A percentile compares a stretch with the other conserved stretches of the same genome.
phyloP scores from a whole-genome alignment of 2,113 vertebrate species.

The Nothocercus julius region DNA sequence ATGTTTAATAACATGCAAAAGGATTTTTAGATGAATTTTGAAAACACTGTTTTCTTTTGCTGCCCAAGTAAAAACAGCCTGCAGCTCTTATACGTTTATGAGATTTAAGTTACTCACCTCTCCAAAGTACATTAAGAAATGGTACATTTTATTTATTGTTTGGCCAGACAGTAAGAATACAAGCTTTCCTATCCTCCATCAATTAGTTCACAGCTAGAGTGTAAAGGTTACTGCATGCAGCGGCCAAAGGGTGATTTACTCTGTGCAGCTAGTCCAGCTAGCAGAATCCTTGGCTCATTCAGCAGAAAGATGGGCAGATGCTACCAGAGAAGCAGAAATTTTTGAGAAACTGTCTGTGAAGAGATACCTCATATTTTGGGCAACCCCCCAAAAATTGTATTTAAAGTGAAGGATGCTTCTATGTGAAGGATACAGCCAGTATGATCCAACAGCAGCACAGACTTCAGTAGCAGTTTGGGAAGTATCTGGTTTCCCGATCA shows the following conservation, averaged over 20 bases:
- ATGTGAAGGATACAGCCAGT: not conserved
- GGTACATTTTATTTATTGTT: conserved; percentile 42
- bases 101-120: conserved; percentile 46
- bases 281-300: not conserved
- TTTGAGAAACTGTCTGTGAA: conserved; percentile 35
- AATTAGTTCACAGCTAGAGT: conserved; percentile 40
- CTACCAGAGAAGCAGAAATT: conserved; percentile 21
- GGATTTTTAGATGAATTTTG: conserved; percentile 10
- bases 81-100: conserved; percentile 33
- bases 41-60: conserved; percentile 27
- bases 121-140: conserved; percentile 48
- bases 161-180: conserved; percentile 50
- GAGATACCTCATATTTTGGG: not conserved
- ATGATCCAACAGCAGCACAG: not conserved
- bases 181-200: conserved; percentile 47
- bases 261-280: not conserved
- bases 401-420: conserved; percentile 1
- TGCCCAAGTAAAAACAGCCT: not conserved
- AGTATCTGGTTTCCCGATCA: not conserved
- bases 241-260: conserved; percentile 36
- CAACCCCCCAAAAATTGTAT: not conserved
- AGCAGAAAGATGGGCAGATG: not conserved
- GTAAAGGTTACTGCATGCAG: conserved; percentile 5
- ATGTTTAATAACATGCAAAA: not conserved
- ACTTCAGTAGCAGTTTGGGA: conserved; percentile 4